Conservation (phyloP, 2,888 invertebrate species). For the Leucoma salicis region DNA sequence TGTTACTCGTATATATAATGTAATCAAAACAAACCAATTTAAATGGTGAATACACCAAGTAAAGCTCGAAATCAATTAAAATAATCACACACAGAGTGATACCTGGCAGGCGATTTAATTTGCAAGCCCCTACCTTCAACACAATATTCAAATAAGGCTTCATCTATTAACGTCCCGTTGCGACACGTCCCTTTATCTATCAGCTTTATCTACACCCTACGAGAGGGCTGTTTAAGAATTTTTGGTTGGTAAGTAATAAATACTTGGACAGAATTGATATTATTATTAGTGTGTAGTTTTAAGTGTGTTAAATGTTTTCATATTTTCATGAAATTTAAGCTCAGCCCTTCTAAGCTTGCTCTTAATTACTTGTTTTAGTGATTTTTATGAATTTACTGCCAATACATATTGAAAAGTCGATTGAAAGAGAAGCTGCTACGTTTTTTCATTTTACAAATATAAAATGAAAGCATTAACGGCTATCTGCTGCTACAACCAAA, state of each 20-base stretch:
- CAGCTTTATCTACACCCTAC: constrained; percentile 66
- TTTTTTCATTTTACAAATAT: too few species aligned
- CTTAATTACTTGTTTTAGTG: too few species aligned
- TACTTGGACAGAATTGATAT: not conserved
- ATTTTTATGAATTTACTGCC: too few species aligned
- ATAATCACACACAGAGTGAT: constrained; percentile 32
- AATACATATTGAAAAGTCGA: too few species aligned
- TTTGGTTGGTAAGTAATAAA: constrained; percentile 12
- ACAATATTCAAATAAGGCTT: constrained; percentile 81
- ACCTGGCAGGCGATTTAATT: constrained; percentile 74
- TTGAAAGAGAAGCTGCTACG: too few species aligned
- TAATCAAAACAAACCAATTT: not conserved
- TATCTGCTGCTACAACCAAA: too few species aligned
- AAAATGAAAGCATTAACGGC: too few species aligned
- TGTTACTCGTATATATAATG: not conserved
- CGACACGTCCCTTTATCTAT: constrained; percentile 75
- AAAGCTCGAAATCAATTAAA: constrained; percentile 27
- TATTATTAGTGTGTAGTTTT: too few species aligned
- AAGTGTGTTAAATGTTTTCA: too few species aligned
- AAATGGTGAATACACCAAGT: constrained; percentile 1
- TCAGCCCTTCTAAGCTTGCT: too few species aligned
- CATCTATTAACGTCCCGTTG: constrained; percentile 76
- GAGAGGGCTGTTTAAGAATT: constrained; percentile 26
- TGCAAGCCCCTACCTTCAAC: constrained; percentile 60
- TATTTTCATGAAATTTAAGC: too few species aligned